Evolutionary conservation across 2,888 invertebrate species (phyloP).

Genomic region (Nasonia oneida): DNA sequence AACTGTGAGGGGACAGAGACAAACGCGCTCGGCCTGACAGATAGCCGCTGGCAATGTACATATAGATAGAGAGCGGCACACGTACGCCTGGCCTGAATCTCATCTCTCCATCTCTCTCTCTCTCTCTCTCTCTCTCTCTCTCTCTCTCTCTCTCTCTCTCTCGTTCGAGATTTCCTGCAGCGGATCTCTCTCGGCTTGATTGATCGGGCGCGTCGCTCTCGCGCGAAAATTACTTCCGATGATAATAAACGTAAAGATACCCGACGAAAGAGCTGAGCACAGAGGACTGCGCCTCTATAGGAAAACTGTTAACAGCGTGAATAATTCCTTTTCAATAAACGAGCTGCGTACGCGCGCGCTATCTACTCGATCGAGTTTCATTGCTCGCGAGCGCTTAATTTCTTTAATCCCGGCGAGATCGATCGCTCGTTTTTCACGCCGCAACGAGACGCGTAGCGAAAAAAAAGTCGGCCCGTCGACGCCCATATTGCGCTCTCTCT

Average conservation of each 20-base stretch:
- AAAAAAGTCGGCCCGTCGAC: not conserved
- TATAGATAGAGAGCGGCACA: not conserved
- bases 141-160: not conserved
- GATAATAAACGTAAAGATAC: not conserved
- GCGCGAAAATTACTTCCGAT: not conserved
- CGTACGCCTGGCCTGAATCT: not conserved
- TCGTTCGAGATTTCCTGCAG: not conserved
- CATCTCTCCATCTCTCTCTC: not conserved
- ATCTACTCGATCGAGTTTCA: not conserved
- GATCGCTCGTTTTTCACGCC: not conserved
- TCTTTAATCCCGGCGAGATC: not conserved
- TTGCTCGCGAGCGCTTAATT: slow-evolving; percentile 8
- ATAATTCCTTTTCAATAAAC: slow-evolving; percentile 4
- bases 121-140: not conserved
- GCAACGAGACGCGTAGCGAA: not conserved
- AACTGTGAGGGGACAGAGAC: slow-evolving; percentile 51
- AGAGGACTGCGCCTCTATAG: not conserved
- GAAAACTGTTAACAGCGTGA: not conserved
- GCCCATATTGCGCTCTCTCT: not conserved
- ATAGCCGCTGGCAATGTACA: not conserved
- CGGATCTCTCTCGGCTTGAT: not conserved
- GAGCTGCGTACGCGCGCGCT: not conserved
- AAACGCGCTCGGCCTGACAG: slow-evolving; percentile 9
- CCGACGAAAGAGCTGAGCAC: not conserved
- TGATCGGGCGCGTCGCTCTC: not conserved